Percentiles rank a stretch among this genome's conserved stretches.
These are phyloP conservation scores for Diplodus puntazzo DNA, from an alignment of 2,797 vertebrate genomes.

Conservation along the genomic window DNA sequence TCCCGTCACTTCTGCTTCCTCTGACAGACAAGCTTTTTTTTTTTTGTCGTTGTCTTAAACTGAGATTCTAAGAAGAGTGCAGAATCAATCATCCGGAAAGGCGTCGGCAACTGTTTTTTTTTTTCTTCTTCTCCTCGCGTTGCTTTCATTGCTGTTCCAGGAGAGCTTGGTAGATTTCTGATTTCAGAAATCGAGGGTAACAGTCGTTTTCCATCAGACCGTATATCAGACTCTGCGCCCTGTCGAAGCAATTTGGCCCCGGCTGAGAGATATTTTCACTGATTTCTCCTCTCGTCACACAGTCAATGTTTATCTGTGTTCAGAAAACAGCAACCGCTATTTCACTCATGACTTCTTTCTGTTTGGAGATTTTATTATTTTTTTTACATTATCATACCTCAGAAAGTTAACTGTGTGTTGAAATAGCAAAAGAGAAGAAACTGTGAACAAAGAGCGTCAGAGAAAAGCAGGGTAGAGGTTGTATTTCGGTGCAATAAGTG, in stretches of 20 bases:
- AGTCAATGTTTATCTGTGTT: conserved; percentile 93
- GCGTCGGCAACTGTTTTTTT: conserved; percentile 1
- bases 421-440: conserved; percentile 6
- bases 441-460: background rate
- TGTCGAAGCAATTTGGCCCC: conserved; percentile 88
- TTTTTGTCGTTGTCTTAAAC: conserved; percentile 27
- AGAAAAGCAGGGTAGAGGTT: background rate
- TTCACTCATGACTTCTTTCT: conserved; percentile 40
- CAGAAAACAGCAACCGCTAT: conserved; percentile 58
- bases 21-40: conserved; percentile 46
- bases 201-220: conserved; percentile 92
- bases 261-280: conserved; percentile 85
- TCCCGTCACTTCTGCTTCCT: conserved; percentile 26
- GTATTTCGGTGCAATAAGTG: conserved; percentile 3
- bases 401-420: conserved; percentile 17
- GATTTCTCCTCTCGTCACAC: conserved; percentile 87
- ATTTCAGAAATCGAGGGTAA: conserved; percentile 91
- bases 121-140: background rate
- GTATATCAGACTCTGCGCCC: conserved; percentile 88
- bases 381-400: conserved; percentile 19
- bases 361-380: conserved; percentile 13
- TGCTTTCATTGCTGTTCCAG: conserved; percentile 83
- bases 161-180: conserved; percentile 88
- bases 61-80: conserved; percentile 51
- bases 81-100: conserved; percentile 58